Percentiles rank a stretch among this genome's conserved stretches.
Evolutionary conservation across 2,888 invertebrate species (phyloP).

Genomic region (Pandemis heparana): DNA sequence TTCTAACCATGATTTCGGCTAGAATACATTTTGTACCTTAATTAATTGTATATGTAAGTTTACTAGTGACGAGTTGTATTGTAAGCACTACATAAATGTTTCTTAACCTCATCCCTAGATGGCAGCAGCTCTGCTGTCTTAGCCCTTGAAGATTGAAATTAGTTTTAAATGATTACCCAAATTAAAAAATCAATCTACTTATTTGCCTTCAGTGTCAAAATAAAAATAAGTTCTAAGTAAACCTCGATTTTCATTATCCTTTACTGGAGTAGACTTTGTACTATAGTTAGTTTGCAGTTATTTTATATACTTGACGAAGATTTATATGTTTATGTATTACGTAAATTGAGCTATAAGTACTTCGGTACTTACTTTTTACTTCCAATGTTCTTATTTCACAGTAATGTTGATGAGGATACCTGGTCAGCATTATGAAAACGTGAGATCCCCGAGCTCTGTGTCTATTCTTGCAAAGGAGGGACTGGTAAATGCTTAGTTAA

Average conservation of each 20-base stretch:
- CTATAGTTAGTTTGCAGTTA: background rate
- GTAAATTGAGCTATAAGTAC: no score
- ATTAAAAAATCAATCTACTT: no score
- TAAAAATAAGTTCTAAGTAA: no score
- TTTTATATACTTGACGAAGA: no score
- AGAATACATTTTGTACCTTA: background rate
- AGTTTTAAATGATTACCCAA: no score
- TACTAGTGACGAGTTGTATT: no score
- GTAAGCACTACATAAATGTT: background rate
- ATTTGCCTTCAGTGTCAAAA: no score
- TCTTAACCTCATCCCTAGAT: background rate
- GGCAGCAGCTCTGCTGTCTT: background rate
- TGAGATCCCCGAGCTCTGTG: slow-evolving; percentile 76
- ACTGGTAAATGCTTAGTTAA: slow-evolving; percentile 59
- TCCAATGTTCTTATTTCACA: slow-evolving; percentile 50
- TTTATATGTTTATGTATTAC: no score
- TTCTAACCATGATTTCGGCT: background rate
- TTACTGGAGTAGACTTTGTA: background rate
- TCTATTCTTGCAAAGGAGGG: slow-evolving; percentile 80
- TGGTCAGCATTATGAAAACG: slow-evolving; percentile 80
- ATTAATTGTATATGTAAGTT: no score
- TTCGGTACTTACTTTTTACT: no score
- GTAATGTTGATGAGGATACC: slow-evolving; percentile 82
- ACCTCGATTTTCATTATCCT: no score
- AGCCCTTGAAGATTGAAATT: background rate